A percentile compares a stretch with the other conserved stretches of the same genome.
These are phyloP conservation scores for Myotis daubentonii DNA, from an alignment of 2,797 vertebrate species.

Conservation along the genomic window DNA sequence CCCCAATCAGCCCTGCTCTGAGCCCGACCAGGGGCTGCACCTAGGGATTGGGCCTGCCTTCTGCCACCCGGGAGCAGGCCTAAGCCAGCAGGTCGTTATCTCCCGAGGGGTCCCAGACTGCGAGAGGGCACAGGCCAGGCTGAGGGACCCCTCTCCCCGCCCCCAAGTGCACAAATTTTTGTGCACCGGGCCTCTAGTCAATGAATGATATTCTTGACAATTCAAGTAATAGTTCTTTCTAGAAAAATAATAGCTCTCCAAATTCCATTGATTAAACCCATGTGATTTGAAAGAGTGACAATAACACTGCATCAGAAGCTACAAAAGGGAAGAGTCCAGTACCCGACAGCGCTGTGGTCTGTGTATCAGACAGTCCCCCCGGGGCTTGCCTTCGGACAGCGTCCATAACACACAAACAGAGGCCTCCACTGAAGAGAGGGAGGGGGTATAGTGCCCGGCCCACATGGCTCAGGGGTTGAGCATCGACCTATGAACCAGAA, in stretches of 20 bases:
- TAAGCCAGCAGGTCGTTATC: too few species aligned
- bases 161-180: too few species aligned
- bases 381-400: not conserved
- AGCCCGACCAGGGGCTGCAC: too few species aligned
- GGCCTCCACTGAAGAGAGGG: slow-evolving; percentile 40
- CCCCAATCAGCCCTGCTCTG: too few species aligned
- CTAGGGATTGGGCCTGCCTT: too few species aligned
- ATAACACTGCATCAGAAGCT: slow-evolving; percentile 7
- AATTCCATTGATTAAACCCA: not conserved
- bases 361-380: not conserved
- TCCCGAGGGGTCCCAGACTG: too few species aligned
- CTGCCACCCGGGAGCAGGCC: too few species aligned
- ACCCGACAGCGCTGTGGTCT: not conserved
- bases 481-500: too few species aligned
- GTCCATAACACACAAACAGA: slow-evolving; percentile 12
- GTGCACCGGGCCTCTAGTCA: too few species aligned
- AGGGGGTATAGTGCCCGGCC: not conserved
- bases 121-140: too few species aligned
- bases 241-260: not conserved
- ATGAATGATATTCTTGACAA: not conserved
- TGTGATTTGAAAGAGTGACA: slow-evolving; percentile 21
- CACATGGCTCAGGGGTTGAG: too few species aligned
- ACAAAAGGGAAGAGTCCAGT: not conserved
- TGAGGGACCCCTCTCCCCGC: too few species aligned
- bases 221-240: slow-evolving; percentile 8